Evolutionary conservation across 2,797 vertebrate genomes (phyloP).

Genomic region (Melanotaenia maccullochi): DNA sequence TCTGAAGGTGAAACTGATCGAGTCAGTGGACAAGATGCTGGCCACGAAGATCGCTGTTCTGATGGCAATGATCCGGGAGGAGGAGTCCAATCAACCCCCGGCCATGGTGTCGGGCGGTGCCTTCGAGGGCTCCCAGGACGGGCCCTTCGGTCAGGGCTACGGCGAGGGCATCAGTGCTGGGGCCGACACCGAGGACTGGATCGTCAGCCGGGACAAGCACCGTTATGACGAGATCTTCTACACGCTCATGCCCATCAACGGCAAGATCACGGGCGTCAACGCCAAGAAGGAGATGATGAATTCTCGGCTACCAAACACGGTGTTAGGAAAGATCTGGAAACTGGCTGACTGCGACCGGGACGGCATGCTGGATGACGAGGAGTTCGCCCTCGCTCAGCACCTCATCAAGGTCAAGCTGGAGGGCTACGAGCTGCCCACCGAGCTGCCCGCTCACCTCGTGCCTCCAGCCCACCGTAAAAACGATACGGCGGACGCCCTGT

Average conservation of each 20-base stretch:
- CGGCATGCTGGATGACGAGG: no score
- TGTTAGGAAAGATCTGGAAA: conserved; percentile 98
- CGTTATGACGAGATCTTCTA: conserved; percentile 98
- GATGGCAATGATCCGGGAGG: conserved; percentile 92
- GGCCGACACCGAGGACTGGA: conserved; percentile 93
- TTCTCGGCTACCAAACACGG: conserved; percentile 94
- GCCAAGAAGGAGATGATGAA: conserved; percentile 98
- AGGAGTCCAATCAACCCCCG: conserved; percentile 88
- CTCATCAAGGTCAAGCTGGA: conserved; percentile 75
- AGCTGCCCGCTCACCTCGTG: conserved; percentile 89
- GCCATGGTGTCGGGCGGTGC: conserved; percentile 92
- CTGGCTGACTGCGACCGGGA: conserved; percentile 93
- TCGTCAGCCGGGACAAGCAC: conserved; percentile 94
- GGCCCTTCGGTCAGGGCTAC: conserved; percentile 94
- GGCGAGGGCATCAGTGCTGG: conserved; percentile 95
- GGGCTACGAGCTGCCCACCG: conserved; percentile 91
- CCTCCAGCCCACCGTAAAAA: conserved; percentile 92
- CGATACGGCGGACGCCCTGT: conserved; percentile 70
- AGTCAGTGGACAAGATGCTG: conserved; percentile 96
- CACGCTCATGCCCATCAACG: conserved; percentile 94
- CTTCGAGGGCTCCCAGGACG: conserved; percentile 92
- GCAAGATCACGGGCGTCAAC: conserved; percentile 93
- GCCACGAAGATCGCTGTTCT: conserved; percentile 90
- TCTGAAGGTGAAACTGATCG: conserved; percentile 93
- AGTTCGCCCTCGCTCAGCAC: no score